Evolutionary conservation across 2,113 vertebrate genomes (phyloP), one percentile per base, ranked within the genome.

Genomic region (Hippocampus mohnikei): DNA sequence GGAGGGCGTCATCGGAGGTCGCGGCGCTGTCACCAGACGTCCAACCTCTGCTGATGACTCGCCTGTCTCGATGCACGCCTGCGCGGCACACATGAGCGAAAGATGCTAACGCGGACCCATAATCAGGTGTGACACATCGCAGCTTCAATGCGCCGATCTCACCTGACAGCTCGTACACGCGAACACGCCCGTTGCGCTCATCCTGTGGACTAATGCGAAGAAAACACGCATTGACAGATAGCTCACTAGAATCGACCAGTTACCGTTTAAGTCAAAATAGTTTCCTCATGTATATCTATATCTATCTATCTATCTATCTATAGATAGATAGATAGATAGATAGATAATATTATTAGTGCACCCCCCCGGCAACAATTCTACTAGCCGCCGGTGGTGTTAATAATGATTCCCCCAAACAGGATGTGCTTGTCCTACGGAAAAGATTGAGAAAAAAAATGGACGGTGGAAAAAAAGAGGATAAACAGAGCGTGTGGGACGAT

Each of bases 101-200:
- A 67, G 74, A 62, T 50, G 66, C 69, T 66, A 76, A 67, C 81
- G 21, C 71, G 82, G 81, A 88, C 87, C 83, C 72, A 71, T 91
- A 91, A 93, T 91, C 84, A 86, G 84, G 88, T 85, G 84, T 90
- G 89, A 89, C 90, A 89, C 85, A 88, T 92, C 83, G 84, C 78
- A 73, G 85, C 71, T 59, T 85, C 83, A 89, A 87, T 58, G 80
- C 78, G 69, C 64, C 88, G 74, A 90, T 88, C 81, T 78, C 70
- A 82, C 84, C 84, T 91, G 90, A 91, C 89, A 91, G 86, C 80
- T 77, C 74, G 68, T 73, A 81, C 76, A 69, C 75, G 60, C 82
- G 75, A 80, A 75, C 53, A 7, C 18, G 70, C 33, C 1, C 21
- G 69, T 41, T 1, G 20, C 25, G 63, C 83, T 83, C 71, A 72